Percentiles rank a stretch among this genome's conserved stretches.
Evolutionary conservation across 2,888 invertebrate species (phyloP).

Genomic region (Polia nebulosa): DNA sequence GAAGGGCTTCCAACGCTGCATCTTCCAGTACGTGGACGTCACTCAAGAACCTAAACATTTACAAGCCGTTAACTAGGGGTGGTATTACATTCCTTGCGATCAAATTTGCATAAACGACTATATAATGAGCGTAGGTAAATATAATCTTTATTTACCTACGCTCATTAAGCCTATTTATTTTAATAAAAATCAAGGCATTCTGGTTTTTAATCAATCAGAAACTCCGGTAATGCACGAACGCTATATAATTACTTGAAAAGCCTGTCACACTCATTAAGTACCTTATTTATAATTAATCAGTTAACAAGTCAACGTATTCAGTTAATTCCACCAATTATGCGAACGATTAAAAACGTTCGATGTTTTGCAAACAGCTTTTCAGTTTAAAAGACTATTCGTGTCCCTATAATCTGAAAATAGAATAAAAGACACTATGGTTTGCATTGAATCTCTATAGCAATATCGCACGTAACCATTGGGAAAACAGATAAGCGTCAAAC

Average conservation of each 20-base stretch:
- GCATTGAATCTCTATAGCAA: slow-evolving; percentile 78
- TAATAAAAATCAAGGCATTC: slow-evolving; percentile 27
- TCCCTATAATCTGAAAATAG: slow-evolving; percentile 72
- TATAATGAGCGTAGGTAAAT: too few relatives aligned
- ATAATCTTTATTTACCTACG: not conserved
- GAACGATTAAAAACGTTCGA: slow-evolving; percentile 54
- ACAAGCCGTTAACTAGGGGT: not conserved
- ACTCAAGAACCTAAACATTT: not conserved
- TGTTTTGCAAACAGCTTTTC: slow-evolving; percentile 57
- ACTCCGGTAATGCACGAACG: slow-evolving; percentile 1
- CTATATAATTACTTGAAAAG: slow-evolving; percentile 48
- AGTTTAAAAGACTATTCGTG: slow-evolving; percentile 67
- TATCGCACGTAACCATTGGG: slow-evolving; percentile 63
- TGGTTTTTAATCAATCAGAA: slow-evolving; percentile 40
- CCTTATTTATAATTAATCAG: slow-evolving; percentile 39
- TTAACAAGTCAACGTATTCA: slow-evolving; percentile 47
- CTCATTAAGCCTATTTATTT: slow-evolving; percentile 9
- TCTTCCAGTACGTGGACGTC: too few relatives aligned
- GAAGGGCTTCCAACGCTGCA: too few relatives aligned
- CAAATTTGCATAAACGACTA: slow-evolving; percentile 16
- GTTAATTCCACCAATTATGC: slow-evolving; percentile 42
- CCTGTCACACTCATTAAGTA: slow-evolving; percentile 22
- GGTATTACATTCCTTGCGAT: not conserved
- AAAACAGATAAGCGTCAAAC: slow-evolving; percentile 13
- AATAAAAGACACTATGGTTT: slow-evolving; percentile 76